Evolutionary conservation across 2,113 vertebrate genomes (phyloP).

Genomic region (Tachycineta bicolor): DNA sequence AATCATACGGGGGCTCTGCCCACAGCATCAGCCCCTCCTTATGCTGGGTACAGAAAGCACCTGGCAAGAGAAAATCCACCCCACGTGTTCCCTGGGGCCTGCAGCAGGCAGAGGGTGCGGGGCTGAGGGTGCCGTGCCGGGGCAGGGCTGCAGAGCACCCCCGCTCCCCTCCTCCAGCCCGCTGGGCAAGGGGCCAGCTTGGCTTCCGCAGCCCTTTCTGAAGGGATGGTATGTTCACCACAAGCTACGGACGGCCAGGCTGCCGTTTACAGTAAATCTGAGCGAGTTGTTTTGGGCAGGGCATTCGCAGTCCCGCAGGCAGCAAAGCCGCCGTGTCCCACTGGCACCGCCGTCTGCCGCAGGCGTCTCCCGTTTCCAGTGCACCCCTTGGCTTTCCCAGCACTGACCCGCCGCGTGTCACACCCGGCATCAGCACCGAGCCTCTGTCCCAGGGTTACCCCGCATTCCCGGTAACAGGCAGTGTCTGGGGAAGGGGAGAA

Average conservation of each 20-base stretch:
- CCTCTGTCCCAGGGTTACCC: not conserved
- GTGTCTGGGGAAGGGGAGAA: not conserved
- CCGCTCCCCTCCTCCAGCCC: not conserved
- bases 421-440: rapidly evolving
- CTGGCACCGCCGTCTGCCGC: not conserved
- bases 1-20: not conserved
- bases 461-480: not conserved
- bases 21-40: rapidly evolving
- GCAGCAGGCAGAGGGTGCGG: not conserved
- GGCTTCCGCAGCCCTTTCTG: conserved; percentile 9
- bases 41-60: not conserved
- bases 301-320: not conserved
- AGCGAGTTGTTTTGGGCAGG: conserved; percentile 21
- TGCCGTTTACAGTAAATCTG: conserved; percentile 48
- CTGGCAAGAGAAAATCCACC: not conserved
- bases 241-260: conserved; percentile 12
- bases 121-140: not conserved
- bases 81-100: not conserved
- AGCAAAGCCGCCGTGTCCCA: not conserved
- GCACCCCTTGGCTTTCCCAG: not conserved
- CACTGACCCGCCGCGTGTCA: not conserved
- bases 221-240: conserved; percentile 43
- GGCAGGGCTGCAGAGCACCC: not conserved
- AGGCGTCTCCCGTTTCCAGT: not conserved
- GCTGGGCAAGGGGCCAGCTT: conserved; percentile 34